phyloP scores from a whole-genome alignment of 2,888 invertebrate species.

The Antheraea yamamai region DNA sequence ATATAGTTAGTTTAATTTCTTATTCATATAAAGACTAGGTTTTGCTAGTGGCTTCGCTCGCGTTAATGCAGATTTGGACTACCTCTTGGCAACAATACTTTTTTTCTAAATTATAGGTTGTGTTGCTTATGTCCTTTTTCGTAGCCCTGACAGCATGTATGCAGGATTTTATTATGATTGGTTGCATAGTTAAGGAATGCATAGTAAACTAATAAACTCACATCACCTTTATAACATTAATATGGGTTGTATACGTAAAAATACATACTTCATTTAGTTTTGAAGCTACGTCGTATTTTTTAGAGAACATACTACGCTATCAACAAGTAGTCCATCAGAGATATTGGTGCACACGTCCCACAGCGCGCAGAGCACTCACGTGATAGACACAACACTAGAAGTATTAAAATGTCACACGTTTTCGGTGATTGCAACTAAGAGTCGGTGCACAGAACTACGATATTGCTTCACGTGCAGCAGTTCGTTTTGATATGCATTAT shows the following conservation, averaged over 20 bases:
- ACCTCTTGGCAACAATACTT: too few species aligned
- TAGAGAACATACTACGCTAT: conserved; percentile 18
- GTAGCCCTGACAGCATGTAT: too few species aligned
- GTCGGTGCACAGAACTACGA: not conserved
- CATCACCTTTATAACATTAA: too few species aligned
- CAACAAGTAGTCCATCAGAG: conserved; percentile 67
- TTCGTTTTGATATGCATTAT: not conserved
- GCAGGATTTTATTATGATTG: too few species aligned
- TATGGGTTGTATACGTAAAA: not conserved
- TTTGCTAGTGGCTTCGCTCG: too few species aligned
- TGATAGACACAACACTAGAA: conserved; percentile 14
- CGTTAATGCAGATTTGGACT: too few species aligned
- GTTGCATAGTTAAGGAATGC: too few species aligned
- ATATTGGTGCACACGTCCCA: conserved; percentile 56
- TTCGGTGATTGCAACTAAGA: conserved; percentile 21
- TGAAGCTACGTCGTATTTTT: not conserved
- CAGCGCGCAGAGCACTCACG: conserved; percentile 7
- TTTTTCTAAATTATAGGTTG: too few species aligned
- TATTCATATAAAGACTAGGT: too few species aligned
- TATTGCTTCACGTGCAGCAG: not conserved
- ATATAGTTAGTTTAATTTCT: too few species aligned
- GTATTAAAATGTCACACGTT: conserved; percentile 23
- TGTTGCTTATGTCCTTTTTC: too few species aligned
- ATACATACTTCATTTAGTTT: not conserved
- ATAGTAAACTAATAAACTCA: too few species aligned